Percentiles rank a stretch among this genome's conserved stretches.
Conservation (phyloP, 2,113 vertebrate genomes). For the Chauna torquata region DNA sequence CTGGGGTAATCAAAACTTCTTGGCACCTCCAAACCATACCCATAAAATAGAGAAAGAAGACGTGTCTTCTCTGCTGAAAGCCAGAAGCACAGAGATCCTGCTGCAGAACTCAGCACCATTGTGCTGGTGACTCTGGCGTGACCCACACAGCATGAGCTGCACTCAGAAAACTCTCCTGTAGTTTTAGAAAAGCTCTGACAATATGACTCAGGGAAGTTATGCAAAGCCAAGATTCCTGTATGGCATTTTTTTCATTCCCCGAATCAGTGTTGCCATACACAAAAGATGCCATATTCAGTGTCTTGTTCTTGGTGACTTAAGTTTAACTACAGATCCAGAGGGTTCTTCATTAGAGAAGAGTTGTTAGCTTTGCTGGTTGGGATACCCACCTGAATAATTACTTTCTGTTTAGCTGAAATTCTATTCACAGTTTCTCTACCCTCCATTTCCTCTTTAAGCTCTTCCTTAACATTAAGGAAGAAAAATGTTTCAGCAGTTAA, state of each 20-base stretch:
- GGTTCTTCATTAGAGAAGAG: background rate
- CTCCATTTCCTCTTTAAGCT: background rate
- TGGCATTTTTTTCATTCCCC: background rate
- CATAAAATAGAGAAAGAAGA: background rate
- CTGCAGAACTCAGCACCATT: background rate
- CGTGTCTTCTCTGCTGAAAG: background rate
- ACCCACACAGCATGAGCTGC: background rate
- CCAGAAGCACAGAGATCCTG: background rate
- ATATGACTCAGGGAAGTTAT: background rate
- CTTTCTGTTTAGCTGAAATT: background rate
- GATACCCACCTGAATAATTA: background rate
- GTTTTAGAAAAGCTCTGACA: background rate
- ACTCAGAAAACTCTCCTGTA: background rate
- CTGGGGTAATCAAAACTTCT: background rate
- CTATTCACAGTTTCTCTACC: background rate
- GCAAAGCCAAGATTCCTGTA: background rate
- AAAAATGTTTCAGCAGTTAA: background rate
- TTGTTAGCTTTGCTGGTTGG: background rate
- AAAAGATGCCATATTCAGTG: background rate
- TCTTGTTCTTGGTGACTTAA: background rate
- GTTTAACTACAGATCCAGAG: background rate
- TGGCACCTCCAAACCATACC: background rate
- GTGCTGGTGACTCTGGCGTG: rapidly evolving
- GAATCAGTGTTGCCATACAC: background rate
- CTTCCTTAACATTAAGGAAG: background rate